Evolutionary conservation across 1,140 invertebrate species (phyloP), one percentile per base, ranked within the genome.

Genomic region (Lycorma delicatula): DNA sequence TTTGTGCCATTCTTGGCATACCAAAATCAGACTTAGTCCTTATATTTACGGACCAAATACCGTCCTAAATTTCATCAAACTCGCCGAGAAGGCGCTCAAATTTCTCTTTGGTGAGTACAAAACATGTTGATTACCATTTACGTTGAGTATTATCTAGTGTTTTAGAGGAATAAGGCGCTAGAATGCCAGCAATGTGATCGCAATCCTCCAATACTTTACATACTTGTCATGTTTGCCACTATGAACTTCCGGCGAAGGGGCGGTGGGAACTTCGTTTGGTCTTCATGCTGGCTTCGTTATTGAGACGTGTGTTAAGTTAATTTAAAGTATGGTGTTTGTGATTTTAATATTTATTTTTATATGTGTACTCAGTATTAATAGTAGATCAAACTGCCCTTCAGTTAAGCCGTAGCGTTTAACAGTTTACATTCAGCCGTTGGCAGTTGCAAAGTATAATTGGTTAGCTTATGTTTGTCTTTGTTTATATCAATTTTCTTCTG

Each of bases 1-100:
- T 89, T 90, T 89, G 86, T 89, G 86, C 84, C 86, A 90, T 89
- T 89, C 87, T 84, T 88, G 79, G 83, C 87, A 89, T 90, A 87
- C 87, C 87, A 87, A 85, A 84, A 85, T 84, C 83, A 84, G 82
- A 77, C 84, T 77, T 81, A 83, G 81, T 84, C 79, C 79, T 83
- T 79, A 79, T 81, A 83, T 83, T 85, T 82, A 81, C 81, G 77
- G 76, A 79, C 76, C 75, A 79, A 81, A 83, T 81, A 83, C 79
- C 77, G 76, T 73, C 75, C 75, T 73, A 75, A 77, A 76, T 77
- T 72, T 69, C 69, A 70, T 66, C 68, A 75, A 75, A 75, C 64
- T 69, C 71, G 75, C 72, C 72, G 77, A 72, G 71, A 75, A 76
- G 77, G 70, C 74, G 74, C 78, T 75, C 67, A 76, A 74, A 74